Base-by-base conservation (phyloP, 92 coral and sea anemone species). In the Zoanthus gigantus region DNA sequence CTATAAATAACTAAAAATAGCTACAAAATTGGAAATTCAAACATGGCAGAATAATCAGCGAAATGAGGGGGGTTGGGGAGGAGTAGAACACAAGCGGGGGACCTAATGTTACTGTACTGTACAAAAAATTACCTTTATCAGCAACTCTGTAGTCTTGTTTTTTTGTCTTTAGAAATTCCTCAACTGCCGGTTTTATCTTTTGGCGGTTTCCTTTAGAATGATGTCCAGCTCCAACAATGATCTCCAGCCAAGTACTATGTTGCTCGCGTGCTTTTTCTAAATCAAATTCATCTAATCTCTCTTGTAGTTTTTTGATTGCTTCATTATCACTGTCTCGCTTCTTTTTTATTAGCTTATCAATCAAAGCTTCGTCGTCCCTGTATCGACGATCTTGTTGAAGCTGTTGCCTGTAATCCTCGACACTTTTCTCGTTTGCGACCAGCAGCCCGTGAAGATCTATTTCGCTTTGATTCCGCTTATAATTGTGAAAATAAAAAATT, bases 191-290 rank as follows among this genome's bases (percentile, higher is more conserved):
- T 83, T 90, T 82, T 32, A 92, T 92, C 47, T 83, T 90, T 29
- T 87, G 87, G 53, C 73, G 73, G 37, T 84, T 76, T 5, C 71
- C 65, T 7, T 58, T 56, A n/a, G 93, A 90, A 83, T 92, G 93
- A 44, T 87, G 93, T 13, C 95, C 95, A n/a, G 93, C 95, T 31
- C 95, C 93, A 52, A 81, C 95, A 34, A 92, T 92, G 73, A 92
- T 92, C 77, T 92, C 95, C 37, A 92, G 79, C 95, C 95, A 92
- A 29, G 89, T 89, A 7, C 74, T 30, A 30, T 46, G 50, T n/a
- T 80, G 63, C 23, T 50, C 9, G 7, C 66, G 60, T 66, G 90
- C 90, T 52, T 30, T 45, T 13, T 72, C 68, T 47, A 56, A 71
- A 68, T 92, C 74, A 57, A 77, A 90, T 23, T 57, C 79, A 17